Evolutionary conservation across 2,888 invertebrate genomes (phyloP).

Genomic region (Leptinotarsa juncta): DNA sequence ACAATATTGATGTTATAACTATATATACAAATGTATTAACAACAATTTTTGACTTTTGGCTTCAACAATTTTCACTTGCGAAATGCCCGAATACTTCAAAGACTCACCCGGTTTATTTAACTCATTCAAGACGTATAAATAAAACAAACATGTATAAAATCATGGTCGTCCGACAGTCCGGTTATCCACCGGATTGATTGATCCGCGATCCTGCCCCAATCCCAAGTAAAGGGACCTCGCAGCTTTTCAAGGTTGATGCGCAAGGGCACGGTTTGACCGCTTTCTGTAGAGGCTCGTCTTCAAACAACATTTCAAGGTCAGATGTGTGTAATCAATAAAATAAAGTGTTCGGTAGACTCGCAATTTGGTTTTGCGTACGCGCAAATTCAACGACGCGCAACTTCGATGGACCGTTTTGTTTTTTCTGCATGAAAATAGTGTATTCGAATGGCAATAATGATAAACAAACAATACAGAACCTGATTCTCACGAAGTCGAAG

Average conservation of each 20-base stretch:
- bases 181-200: conserved; percentile 19
- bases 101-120: not conserved
- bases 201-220: conserved; percentile 9
- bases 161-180: not conserved
- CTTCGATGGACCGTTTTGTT: not conserved
- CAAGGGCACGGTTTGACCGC: conserved; percentile 58
- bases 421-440: not conserved
- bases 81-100: too few species aligned
- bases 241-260: conserved; percentile 60
- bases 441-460: not conserved
- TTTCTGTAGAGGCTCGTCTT: conserved; percentile 52
- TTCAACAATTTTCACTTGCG: too few species aligned
- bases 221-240: conserved; percentile 35
- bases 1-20: too few species aligned
- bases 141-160: not conserved
- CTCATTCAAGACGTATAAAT: not conserved
- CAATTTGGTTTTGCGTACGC: conserved; percentile 31
- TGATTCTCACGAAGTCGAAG: not conserved
- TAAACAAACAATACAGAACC: not conserved
- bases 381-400: not conserved
- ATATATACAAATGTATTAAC: too few species aligned
- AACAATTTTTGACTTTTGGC: too few species aligned
- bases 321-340: conserved; percentile 52
- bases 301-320: conserved; percentile 60
- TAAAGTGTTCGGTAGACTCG: conserved; percentile 38